Percentiles rank a stretch among this genome's conserved stretches.
phyloP scores from a whole-genome alignment of 2,797 vertebrate species.

The Phataginus tetradactyla region DNA sequence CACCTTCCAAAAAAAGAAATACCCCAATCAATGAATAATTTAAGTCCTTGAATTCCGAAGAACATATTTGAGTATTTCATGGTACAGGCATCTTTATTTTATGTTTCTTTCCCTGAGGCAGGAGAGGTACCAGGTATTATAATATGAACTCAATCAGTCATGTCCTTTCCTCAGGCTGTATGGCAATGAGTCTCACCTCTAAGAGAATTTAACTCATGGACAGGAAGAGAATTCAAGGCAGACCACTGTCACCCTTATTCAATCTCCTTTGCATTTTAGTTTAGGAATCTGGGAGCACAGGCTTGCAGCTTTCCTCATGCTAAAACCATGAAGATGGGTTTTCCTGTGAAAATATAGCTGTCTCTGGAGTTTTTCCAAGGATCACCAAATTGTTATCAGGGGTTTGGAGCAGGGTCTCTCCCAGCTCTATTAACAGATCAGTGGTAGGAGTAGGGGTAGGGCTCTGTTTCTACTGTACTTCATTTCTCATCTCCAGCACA shows the following conservation, averaged over 20 bases:
- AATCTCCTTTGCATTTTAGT: conserved; percentile 8
- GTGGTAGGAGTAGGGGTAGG: neutral
- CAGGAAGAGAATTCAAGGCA: conserved; percentile 64
- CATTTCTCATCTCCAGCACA: neutral
- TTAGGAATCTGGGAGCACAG: neutral
- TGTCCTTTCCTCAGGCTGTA: conserved; percentile 39
- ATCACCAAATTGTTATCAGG: neutral
- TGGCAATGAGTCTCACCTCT: conserved; percentile 58
- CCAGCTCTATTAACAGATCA: neutral
- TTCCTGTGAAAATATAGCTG: neutral
- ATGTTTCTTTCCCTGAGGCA: conserved; percentile 65
- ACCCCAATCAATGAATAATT: conserved; percentile 73
- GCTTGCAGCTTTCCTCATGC: neutral
- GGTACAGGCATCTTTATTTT: conserved; percentile 71
- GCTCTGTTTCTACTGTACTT: neutral
- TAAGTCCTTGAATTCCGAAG: conserved; percentile 70
- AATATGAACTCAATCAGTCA: conserved; percentile 69
- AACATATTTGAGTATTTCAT: conserved; percentile 71
- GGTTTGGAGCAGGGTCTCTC: neutral
- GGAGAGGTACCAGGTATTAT: conserved; percentile 59
- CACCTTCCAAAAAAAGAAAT: conserved; percentile 42
- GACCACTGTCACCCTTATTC: neutral
- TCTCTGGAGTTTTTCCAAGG: neutral
- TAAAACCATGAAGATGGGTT: neutral
- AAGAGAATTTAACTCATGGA: conserved; percentile 62